Conservation (phyloP, 2,888 invertebrate species). For the Dusona sp. region DNA sequence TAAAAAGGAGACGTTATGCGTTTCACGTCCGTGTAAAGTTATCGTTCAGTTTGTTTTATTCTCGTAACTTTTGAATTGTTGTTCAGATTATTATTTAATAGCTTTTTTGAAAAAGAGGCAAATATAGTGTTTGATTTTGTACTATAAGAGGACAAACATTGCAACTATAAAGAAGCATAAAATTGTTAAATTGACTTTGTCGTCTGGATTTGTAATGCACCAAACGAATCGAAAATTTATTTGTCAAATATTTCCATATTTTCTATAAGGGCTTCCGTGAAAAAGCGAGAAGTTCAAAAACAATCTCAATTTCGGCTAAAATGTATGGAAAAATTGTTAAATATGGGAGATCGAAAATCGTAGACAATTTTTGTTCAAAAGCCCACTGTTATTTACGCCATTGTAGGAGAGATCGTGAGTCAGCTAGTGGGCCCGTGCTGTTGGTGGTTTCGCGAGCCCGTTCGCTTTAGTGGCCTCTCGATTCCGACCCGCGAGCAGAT, state of each 20-base stretch:
- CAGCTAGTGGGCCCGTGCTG: conserved; percentile 73
- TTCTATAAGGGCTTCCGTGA: neutral
- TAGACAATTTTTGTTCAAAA: conserved; percentile 52
- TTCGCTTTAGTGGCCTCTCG: conserved; percentile 55
- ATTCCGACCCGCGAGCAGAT: conserved; percentile 74
- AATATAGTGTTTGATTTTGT: neutral
- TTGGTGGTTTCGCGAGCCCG: conserved; percentile 66
- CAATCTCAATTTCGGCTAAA: neutral
- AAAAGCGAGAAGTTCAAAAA: neutral
- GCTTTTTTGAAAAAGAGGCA: neutral
- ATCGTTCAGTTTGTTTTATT: conserved; percentile 13
- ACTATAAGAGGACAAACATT: neutral
- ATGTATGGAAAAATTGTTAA: neutral
- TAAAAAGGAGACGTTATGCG: neutral
- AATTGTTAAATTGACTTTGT: neutral
- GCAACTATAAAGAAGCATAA: too few species aligned
- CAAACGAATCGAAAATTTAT: neutral
- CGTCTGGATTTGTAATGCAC: neutral
- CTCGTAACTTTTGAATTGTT: conserved; percentile 4
- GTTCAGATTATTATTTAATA: neutral
- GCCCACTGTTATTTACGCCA: conserved; percentile 75
- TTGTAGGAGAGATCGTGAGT: conserved; percentile 77
- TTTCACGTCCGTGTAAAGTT: neutral
- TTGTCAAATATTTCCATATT: neutral
- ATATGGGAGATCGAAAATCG: neutral